A percentile compares a stretch with the other conserved stretches of the same genome.
These are phyloP conservation scores for Penaeus indicus DNA, from an alignment of 1,140 invertebrate species.

Conservation along the genomic window DNA sequence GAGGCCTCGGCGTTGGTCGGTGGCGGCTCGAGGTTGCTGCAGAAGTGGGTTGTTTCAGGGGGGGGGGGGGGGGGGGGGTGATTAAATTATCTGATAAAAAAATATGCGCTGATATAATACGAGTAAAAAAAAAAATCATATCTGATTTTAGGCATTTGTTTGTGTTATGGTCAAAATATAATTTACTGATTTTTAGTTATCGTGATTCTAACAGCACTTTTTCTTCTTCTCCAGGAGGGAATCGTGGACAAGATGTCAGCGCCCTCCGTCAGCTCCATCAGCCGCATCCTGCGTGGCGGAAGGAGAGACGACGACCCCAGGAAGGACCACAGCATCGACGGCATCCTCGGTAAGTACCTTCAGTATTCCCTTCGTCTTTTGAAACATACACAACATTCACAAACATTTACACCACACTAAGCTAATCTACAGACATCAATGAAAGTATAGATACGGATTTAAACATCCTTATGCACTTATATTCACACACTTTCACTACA, in stretches of 20 bases:
- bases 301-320: slow-evolving; percentile 62
- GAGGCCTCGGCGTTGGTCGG: not conserved
- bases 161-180: not conserved
- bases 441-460: too few species aligned
- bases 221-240: slow-evolving; percentile 81
- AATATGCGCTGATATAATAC: too few species aligned
- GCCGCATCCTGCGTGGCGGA: slow-evolving; percentile 81
- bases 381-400: not conserved
- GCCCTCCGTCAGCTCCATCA: slow-evolving; percentile 92
- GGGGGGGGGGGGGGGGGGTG: not conserved
- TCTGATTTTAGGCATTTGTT: too few species aligned
- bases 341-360: slow-evolving; percentile 55
- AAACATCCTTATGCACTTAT: too few species aligned
- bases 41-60: not conserved
- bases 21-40: too few species aligned
- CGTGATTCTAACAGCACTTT: not conserved
- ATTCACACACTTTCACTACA: too few species aligned
- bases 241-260: slow-evolving; percentile 96
- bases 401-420: too few species aligned
- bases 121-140: too few species aligned
- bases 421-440: too few species aligned
- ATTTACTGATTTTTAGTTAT: not conserved
- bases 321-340: slow-evolving; percentile 63
- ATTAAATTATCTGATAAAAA: not conserved
- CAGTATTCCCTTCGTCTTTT: not conserved